These are phyloP conservation scores for Neofelis nebulosa DNA, from an alignment of 2,113 vertebrate species.

Conservation along the genomic window DNA sequence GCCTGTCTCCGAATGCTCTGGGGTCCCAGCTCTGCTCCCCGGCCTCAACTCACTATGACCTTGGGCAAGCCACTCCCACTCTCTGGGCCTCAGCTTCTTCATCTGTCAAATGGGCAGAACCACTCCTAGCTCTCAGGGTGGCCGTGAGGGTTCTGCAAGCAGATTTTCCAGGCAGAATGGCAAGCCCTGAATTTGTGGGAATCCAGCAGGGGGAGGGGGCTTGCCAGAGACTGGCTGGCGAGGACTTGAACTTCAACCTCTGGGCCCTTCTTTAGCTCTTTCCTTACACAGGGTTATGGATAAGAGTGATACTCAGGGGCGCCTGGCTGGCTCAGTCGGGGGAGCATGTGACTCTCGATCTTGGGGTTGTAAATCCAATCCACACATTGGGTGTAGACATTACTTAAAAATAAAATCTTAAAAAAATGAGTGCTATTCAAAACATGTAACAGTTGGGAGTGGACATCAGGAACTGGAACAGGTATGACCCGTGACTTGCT, in stretches of 20 bases:
- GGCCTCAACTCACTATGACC: not conserved
- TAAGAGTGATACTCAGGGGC: not conserved
- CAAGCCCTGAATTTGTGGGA: not conserved
- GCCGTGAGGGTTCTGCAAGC: no score
- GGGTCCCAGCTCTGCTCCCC: not conserved
- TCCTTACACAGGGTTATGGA: not conserved
- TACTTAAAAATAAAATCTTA: not conserved
- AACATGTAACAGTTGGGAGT: not conserved
- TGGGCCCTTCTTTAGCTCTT: not conserved
- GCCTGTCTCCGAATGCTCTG: not conserved
- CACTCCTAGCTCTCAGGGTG: not conserved
- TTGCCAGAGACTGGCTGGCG: not conserved
- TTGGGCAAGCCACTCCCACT: not conserved
- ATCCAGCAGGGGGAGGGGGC: not conserved
- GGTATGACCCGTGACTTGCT: not conserved
- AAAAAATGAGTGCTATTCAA: not conserved
- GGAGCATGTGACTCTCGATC: not conserved
- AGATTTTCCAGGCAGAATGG: not conserved
- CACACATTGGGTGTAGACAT: not conserved
- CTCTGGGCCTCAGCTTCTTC: not conserved
- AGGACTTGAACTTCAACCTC: not conserved
- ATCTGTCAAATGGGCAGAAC: not conserved
- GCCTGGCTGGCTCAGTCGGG: not conserved
- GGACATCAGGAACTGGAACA: not conserved
- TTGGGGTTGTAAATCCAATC: not conserved